phyloP scores from a whole-genome alignment of 2,113 vertebrate species.

The Danio rerio region GRCz12tu NC_133195.1:51775501-51776000 shows the following conservation, averaged over 20 bases:
- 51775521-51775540: not conserved
- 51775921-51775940: too few relatives aligned
- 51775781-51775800: not conserved
- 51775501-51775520: constrained; percentile 43
- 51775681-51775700: not conserved
- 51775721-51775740: not conserved
- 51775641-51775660: not conserved
- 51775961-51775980: too few relatives aligned
- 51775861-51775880: too few relatives aligned
- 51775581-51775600: not conserved
- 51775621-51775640: not conserved
- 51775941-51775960: too few relatives aligned
- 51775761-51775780: not conserved
- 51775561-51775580: not conserved
- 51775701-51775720: not conserved
- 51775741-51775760: constrained; percentile 14
- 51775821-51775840: too few relatives aligned
- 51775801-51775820: too few relatives aligned
- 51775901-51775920: too few relatives aligned
- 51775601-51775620: not conserved
- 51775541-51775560: not conserved
- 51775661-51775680: too few relatives aligned
- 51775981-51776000: not conserved
- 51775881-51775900: too few relatives aligned
- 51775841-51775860: too few relatives aligned